These are phyloP conservation scores for Caenorhabditis uteleia DNA, from an alignment of 2,888 invertebrate species.

Conservation along the genomic window DNA sequence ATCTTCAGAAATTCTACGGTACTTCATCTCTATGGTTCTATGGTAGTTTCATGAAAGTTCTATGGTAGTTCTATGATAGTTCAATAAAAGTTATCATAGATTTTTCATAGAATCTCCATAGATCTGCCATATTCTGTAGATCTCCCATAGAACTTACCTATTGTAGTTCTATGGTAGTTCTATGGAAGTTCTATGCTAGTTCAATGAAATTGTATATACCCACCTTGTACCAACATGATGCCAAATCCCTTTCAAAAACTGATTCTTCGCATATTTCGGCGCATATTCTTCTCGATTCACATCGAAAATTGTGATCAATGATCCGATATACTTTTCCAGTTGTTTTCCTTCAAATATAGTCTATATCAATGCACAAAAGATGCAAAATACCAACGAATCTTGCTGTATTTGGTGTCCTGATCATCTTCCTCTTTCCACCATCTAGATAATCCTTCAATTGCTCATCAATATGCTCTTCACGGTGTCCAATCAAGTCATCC, in stretches of 20 bases:
- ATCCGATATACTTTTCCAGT: constrained; percentile 8
- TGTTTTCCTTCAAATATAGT: neutral
- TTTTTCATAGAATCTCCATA: too few species aligned
- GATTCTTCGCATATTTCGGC: neutral
- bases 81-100: too few species aligned
- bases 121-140: too few species aligned
- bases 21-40: too few species aligned
- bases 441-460: neutral
- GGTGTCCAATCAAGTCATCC: constrained; percentile 8
- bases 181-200: too few species aligned
- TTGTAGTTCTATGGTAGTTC: too few species aligned
- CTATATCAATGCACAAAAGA: neutral
- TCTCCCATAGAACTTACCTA: too few species aligned
- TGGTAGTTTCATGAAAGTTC: too few species aligned
- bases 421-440: neutral
- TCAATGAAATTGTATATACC: constrained; percentile 2
- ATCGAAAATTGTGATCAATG: constrained; percentile 7
- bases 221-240: neutral
- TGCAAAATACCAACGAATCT: neutral
- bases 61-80: too few species aligned
- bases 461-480: neutral
- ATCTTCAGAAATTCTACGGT: too few species aligned
- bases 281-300: constrained; percentile 1
- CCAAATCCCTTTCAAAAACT: constrained; percentile 5
- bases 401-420: neutral